Evolutionary conservation across 2,113 vertebrate species (phyloP), one percentile per base, ranked within the genome.

Genomic region (Apus apus): DNA sequence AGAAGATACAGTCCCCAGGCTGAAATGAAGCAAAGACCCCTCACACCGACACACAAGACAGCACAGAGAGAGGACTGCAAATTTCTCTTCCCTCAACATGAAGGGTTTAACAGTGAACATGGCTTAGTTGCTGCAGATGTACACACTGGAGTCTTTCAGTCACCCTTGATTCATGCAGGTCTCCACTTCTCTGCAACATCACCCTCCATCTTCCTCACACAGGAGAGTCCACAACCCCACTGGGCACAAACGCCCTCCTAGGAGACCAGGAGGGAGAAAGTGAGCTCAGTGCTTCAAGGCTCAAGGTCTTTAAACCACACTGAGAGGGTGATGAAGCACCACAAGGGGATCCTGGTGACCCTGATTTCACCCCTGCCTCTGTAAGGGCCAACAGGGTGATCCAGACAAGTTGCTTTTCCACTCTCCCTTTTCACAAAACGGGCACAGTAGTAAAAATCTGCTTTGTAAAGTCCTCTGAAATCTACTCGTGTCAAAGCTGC

Each of bases 121-220:
- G 6, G 9, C 60, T 51, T 15, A 61, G 23, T 0, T 85, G 61
- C 43, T 81, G 58, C 18, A 66, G 78, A 30, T 15, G 54, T 8
- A 9, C 48, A 67, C 34, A 3, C 2, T 8, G 46, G 11, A 85
- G 46, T 10, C 45, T 26, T 23, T 32, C 85, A 27, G 14, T 26
- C 27, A 13, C 1, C 0, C 53, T 21, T n/a, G 27, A 57, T 1
- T 79, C 60, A 13, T 1, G 7, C 3, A 10, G 40, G 11, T 36
- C 25, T 54, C 15, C 58, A 34, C 22, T 85, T 23, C 60, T 72
- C 50, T 53, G 61, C 32, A 89, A 7, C 14, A 29, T 57, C 32
- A 34, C 2, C 48, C 32, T 38, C 26, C 25, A 43, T 27, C 29
- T 51, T 16, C 77, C 66, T 50, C 26, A 16, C 2, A 5, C 18